Evolutionary conservation across 2,888 invertebrate species (phyloP), one percentile per base, ranked within the genome.

Genomic region (Zygaena filipendulae): DNA sequence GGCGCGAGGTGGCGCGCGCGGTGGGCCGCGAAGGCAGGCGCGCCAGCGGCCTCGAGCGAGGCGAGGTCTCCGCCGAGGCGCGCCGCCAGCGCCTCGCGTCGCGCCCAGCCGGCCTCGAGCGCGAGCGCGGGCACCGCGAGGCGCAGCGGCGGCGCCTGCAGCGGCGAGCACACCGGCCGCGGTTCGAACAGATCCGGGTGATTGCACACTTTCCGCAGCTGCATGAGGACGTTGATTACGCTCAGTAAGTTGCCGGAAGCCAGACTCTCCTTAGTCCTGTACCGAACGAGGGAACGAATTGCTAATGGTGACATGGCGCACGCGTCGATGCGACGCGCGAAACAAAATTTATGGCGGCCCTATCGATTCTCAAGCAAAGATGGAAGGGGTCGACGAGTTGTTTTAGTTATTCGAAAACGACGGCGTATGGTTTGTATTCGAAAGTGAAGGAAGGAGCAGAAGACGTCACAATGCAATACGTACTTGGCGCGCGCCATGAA

Each of bases 161-260:
- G 94, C 35, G 99, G 97, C 25, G 98, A 96, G 29, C 90, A 82
- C 22, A 95, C 96, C 25, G 97, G 96, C 32, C 99, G 86, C 39
- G 95, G 91, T 83, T 99, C 99, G 77, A 97, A 97, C 57, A 97
- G 84, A 81, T 97, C 96, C 9, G 97, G 97, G 82, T 97, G 97
- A 80, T 97, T 97, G 82, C 97, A 97, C 44, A 96, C 95, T 82
- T 97, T 97, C 30, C 97, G 84, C 56, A 97, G 81, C 74, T 97
- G 97, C 97, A 97, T 97, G 36, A 97, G 82, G 45, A 97, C 91
- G 74, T 97, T 97, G 56, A 97, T 94, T 5, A 97, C 97, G 70
- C 94, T 94, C 39, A 97, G 77, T 57, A 97, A 85, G 79, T 95
- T 97, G 31, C 99, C 99, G 30, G 90, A 87, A 11, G 91, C 90